Evolutionary conservation across 2,797 vertebrate species (phyloP).

Genomic region (Sebastes cheni): DNA sequence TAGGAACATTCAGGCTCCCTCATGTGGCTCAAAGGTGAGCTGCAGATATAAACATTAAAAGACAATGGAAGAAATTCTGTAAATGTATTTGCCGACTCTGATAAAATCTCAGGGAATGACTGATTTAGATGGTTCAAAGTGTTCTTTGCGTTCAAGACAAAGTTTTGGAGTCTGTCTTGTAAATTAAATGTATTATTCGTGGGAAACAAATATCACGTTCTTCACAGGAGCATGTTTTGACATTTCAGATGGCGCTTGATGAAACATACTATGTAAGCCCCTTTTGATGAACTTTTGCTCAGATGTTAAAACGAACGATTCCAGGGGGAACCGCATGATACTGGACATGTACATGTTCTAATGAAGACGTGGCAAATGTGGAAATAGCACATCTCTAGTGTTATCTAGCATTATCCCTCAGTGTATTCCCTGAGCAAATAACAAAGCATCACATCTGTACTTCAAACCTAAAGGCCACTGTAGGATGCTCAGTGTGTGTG

Average conservation of each 20-base stretch:
- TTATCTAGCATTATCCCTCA: conserved; percentile 39
- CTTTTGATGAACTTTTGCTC: conserved; percentile 32
- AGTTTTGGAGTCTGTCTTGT: neutral
- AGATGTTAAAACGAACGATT: neutral
- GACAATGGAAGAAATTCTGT: no score
- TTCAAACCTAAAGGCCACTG: conserved; percentile 36
- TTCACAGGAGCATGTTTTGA: conserved; percentile 14
- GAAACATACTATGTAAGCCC: conserved; percentile 16
- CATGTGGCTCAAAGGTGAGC: no score
- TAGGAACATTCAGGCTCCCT: no score
- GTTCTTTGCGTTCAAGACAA: neutral
- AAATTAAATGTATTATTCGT: neutral
- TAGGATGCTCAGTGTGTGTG: neutral
- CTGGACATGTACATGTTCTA: neutral
- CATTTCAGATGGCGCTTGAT: conserved; percentile 30
- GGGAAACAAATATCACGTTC: neutral
- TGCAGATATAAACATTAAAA: no score
- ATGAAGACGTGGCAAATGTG: conserved; percentile 36
- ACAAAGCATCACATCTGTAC: conserved; percentile 35
- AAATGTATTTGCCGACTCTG: no score
- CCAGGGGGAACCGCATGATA: conserved; percentile 5
- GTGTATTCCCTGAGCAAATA: conserved; percentile 59
- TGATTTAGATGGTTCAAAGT: neutral
- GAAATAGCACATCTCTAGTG: conserved; percentile 22
- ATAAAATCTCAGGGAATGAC: no score